phyloP scores from a whole-genome alignment of 2,888 invertebrate species.

The Bellardia pandia region DNA sequence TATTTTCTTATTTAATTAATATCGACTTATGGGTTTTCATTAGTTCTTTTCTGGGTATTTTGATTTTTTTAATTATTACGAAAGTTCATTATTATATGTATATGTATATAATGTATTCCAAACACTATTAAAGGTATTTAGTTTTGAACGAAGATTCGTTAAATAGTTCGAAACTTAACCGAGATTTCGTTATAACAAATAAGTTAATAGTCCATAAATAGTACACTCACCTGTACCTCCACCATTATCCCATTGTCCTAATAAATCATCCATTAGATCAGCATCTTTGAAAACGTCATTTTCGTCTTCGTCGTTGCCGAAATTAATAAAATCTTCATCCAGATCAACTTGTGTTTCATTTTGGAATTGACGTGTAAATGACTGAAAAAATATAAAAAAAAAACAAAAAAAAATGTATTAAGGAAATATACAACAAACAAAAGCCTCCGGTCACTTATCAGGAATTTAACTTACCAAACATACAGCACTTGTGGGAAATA shows the following conservation, averaged over 20 bases:
- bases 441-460: background rate
- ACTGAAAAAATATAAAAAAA: constrained; percentile 72
- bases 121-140: too few relatives aligned
- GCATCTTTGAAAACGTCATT: constrained; percentile 82
- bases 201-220: too few relatives aligned
- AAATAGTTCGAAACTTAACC: too few relatives aligned
- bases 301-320: constrained; percentile 86
- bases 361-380: constrained; percentile 81
- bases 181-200: too few relatives aligned
- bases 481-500: constrained; percentile 98
- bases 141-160: too few relatives aligned
- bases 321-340: constrained; percentile 88
- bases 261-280: constrained; percentile 89
- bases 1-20: too few relatives aligned
- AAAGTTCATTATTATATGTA: too few relatives aligned
- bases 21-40: too few relatives aligned
- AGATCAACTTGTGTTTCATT: constrained; percentile 85
- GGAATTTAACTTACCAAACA: constrained; percentile 88
- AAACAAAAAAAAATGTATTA: background rate
- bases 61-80: too few relatives aligned
- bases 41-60: too few relatives aligned
- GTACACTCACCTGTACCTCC: constrained; percentile 75
- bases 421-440: background rate
- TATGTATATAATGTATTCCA: too few relatives aligned
- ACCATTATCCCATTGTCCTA: constrained; percentile 87